Evolutionary conservation across 2,797 vertebrate species (phyloP), one percentile per base, ranked within the genome.

Genomic region (Monodelphis domestica): DNA sequence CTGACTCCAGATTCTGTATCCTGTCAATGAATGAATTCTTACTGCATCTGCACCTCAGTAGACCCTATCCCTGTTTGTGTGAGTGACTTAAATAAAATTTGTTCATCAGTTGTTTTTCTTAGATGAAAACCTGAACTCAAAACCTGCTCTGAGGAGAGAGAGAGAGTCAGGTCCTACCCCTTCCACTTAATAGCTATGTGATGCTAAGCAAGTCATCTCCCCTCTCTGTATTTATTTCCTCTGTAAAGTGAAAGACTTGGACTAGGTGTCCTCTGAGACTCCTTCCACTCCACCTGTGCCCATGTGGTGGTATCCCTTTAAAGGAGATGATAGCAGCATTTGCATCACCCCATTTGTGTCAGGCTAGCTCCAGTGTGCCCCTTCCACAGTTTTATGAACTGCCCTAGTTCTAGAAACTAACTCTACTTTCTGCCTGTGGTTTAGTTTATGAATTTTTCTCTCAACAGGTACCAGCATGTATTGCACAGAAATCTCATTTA

Each of bases 401-500:
- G n/a, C n/a, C n/a, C n/a, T 26, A 45, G 15, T 53, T 78, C 59
- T 70, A 87, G 91, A 94, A 84, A 30, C 54, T 57, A 84, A 50
- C 54, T 11, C 89, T 97, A 53, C 94, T 88, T 89, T 90, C 93
- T 91, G 54, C 91, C 12, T 96, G 87, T 84, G 24, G 28, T 84
- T 45, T 45, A 26, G 70, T 45, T 50, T 84, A 45, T 26, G 70
- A 24, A 45, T 93, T 91, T 96, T 94, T 59, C 6, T 93, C n/a
- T 6, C 89, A 26, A 0, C 89, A 99, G 99, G 97, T 99, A 99
- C 94, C 99, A 99, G 95, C 99, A 99, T 91, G 99, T 99, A 95
- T 98, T 99, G 97, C 99, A 99, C 50, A 98, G 99, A 92, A 99
- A 99, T 98, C 99, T 99, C 53, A 99, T 99, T 91, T 99, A 99